Conservation (phyloP, 2,113 vertebrate species). For the Antennarius striatus region DNA sequence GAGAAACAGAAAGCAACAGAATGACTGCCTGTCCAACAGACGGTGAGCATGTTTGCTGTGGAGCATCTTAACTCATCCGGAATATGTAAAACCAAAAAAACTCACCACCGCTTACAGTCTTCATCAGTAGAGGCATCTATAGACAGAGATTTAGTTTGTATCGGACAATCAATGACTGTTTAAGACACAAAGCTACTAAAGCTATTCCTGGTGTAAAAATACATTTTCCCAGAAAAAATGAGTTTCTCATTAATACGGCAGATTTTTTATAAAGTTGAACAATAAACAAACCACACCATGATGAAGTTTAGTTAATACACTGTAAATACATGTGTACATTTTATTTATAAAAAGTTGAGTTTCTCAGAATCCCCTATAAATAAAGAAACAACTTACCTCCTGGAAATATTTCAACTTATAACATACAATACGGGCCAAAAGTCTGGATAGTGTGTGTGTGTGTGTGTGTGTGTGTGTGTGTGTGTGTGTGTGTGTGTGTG, state of each 20-base stretch:
- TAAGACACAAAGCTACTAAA: not conserved
- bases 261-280: not conserved
- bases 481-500: not conserved
- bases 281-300: no score
- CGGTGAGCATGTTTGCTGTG: not conserved
- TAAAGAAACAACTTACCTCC: not conserved
- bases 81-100: not conserved
- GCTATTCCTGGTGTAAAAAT: no score
- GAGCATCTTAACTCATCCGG: no score
- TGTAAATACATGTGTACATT: no score
- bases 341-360: no score
- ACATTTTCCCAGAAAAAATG: no score
- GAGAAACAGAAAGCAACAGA: conserved; percentile 1
- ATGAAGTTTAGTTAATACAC: no score
- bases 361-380: no score
- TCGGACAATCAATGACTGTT: not conserved
- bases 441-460: not conserved
- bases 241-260: no score
- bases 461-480: not conserved
- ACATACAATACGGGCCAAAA: no score
- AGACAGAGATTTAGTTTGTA: not conserved
- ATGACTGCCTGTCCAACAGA: not conserved
- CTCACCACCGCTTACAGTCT: conserved; percentile 43
- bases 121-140: conserved; percentile 54
- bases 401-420: no score